Evolutionary conservation across 2,797 vertebrate species (phyloP).

Genomic region (Acomys russatus): DNA sequence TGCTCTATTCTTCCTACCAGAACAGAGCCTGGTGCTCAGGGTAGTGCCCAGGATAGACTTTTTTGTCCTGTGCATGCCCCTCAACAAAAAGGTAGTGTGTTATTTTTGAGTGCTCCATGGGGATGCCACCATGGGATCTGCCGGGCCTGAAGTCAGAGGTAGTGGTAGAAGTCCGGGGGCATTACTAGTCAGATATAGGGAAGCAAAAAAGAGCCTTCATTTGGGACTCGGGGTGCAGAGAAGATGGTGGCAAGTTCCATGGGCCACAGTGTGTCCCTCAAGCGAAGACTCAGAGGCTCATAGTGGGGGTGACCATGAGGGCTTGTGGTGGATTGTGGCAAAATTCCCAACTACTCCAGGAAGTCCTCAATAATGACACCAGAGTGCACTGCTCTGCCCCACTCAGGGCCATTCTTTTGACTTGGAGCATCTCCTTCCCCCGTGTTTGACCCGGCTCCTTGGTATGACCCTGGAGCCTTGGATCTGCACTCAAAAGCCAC

Average conservation of each 20-base stretch:
- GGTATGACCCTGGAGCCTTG: too few species aligned
- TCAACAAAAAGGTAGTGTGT: not conserved
- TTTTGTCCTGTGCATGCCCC: not conserved
- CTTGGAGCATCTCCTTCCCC: not conserved
- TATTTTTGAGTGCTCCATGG: not conserved
- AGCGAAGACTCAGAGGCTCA: not conserved
- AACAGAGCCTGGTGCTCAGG: not conserved
- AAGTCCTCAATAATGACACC: not conserved
- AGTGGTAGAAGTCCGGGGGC: not conserved
- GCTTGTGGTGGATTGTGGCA: not conserved
- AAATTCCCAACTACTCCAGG: not conserved
- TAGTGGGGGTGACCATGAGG: not conserved
- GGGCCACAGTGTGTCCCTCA: not conserved
- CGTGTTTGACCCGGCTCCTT: not conserved
- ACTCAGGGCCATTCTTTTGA: not conserved
- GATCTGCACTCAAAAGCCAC: not conserved
- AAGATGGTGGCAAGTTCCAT: rapidly evolving
- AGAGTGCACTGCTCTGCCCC: rapidly evolving
- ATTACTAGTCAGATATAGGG: not conserved
- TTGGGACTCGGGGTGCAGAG: not conserved
- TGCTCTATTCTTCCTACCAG: rapidly evolving
- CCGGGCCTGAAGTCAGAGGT: not conserved
- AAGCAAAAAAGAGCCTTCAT: not conserved
- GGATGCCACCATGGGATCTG: too few species aligned
- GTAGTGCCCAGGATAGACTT: not conserved